phyloP scores from a whole-genome alignment of 2,888 invertebrate species.

The Drosophila neonasuta region DNA sequence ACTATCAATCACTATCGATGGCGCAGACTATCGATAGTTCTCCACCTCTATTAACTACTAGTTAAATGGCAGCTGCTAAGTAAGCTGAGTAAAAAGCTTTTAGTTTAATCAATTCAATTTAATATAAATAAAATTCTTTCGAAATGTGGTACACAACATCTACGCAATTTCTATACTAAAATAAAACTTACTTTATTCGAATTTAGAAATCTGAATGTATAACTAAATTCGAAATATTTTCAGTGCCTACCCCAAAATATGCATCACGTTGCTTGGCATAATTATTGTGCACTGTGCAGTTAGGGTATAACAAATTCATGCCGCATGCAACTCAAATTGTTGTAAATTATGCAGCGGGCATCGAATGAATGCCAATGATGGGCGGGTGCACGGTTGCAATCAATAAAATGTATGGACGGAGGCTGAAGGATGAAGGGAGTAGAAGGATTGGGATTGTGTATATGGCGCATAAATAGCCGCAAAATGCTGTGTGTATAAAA shows the following conservation, averaged over 20 bases:
- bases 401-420: conserved; percentile 56
- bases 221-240: no score
- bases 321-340: conserved; percentile 50
- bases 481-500: conserved; percentile 33
- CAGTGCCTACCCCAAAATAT: not conserved
- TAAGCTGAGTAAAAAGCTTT: no score
- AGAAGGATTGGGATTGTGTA: not conserved
- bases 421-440: not conserved
- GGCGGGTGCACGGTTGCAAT: conserved; percentile 55
- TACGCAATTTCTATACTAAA: no score
- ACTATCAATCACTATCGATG: no score
- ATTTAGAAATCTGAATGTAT: no score
- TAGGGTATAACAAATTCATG: conserved; percentile 24
- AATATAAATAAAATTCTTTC: no score
- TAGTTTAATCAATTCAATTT: no score
- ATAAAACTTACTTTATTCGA: no score
- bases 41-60: no score
- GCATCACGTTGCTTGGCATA: not conserved
- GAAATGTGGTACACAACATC: no score
- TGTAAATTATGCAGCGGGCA: conserved; percentile 72
- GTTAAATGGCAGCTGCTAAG: no score
- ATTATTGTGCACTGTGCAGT: not conserved
- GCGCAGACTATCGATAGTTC: no score
- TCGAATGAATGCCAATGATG: conserved; percentile 65
- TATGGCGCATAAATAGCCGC: conserved; percentile 26